Base-by-base conservation (phyloP, 2,113 vertebrate species). In the Tragelaphus scriptus region DNA sequence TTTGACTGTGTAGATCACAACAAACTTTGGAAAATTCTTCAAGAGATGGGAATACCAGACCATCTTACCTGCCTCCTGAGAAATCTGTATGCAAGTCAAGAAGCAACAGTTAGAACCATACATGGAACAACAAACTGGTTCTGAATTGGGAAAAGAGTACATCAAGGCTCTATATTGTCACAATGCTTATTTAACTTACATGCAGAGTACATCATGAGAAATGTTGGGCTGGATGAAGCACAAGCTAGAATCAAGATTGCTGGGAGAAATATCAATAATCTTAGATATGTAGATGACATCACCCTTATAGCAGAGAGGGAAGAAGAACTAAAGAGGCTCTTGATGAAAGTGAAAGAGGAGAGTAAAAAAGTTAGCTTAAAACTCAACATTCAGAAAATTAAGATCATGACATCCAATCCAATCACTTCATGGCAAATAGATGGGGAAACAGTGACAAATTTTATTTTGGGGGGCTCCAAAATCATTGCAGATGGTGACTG, bases 121-220 rank as follows among this genome's bases (percentile, higher is more conserved):
- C 8, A 36, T 21, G 32, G 4, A 68, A 68, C 65, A 68, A 68
- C 65, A 68, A 2, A 10, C 32, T 21, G 32, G 17, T 68, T 36
- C 32, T 0, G 0, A 68, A 36, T 0, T 1, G 4, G 65, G 17
- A 68, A 68, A 68, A 5, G 32, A 21, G 16, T 68, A 68, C 2
- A 19, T 36, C 32, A 68, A 68, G 65, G 17, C 65, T 68, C 32
- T 36, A 68, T 68, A 36, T 2, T 68, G 17, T 68, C 32, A 36
- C 32, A 17, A 1, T 68, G 65, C 32, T 68, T 36, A 68, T 68
- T 68, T 21, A 68, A 36, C 65, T 68, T 5, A 1, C 0, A 68
- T 36, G 65, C 4, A 11, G 32, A 36, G 17, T 36, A 68, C 65
- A 36, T 68, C 32, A 68, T 68, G 32, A 17, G 17, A 68, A 68